Conservation (phyloP, 1,140 invertebrate genomes). For the Papilio dardanus region DNA sequence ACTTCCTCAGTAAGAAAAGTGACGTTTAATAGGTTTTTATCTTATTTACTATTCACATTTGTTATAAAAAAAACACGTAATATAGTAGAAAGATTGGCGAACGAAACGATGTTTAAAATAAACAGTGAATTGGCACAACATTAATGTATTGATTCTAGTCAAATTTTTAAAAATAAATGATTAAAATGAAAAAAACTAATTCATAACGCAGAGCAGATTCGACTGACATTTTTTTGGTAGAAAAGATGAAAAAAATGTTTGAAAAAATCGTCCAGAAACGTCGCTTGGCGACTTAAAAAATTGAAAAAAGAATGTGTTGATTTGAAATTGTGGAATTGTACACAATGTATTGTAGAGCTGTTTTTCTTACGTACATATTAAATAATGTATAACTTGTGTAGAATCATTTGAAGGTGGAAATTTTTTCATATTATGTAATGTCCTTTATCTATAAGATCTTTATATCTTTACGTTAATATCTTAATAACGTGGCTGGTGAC, state of each 20-base stretch:
- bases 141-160: conserved; percentile 79
- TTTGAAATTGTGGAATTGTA: conserved; percentile 80
- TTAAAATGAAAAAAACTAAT: conserved; percentile 47
- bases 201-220: conserved; percentile 69
- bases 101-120: conserved; percentile 40
- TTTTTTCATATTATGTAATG: conserved; percentile 77
- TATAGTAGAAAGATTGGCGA: conserved; percentile 53
- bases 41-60: conserved; percentile 48
- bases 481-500: conserved; percentile 75
- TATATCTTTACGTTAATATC: conserved; percentile 79
- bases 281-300: conserved; percentile 70
- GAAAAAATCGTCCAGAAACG: conserved; percentile 74
- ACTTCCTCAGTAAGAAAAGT: conserved; percentile 75
- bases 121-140: conserved; percentile 69
- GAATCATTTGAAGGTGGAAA: conserved; percentile 68
- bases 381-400: conserved; percentile 59
- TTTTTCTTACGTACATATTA: conserved; percentile 71
- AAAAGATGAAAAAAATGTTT: conserved; percentile 43
- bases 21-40: conserved; percentile 59
- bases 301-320: conserved; percentile 58
- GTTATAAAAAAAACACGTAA: conserved; percentile 43
- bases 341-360: conserved; percentile 59
- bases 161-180: conserved; percentile 69
- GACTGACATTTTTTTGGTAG: conserved; percentile 75
- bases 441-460: conserved; percentile 77